Conservation (phyloP, 2,113 vertebrate species). For the Notarius quadriscutis region DNA sequence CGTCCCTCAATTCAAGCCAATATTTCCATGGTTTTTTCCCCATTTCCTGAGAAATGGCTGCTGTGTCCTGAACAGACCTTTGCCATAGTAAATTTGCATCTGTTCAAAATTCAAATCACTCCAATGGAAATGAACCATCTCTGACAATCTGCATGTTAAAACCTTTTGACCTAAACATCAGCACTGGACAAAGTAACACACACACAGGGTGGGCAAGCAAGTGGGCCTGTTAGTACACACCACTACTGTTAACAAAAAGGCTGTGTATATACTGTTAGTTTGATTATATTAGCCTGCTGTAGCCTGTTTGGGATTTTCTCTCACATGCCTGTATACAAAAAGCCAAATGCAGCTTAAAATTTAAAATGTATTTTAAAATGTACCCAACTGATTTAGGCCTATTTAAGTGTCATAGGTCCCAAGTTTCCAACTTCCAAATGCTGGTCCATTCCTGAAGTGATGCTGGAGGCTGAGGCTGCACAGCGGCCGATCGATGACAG, state of each 20-base stretch:
- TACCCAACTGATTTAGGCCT: not conserved
- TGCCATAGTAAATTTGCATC: not conserved
- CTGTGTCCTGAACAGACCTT: not conserved
- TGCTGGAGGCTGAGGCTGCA: too few relatives aligned
- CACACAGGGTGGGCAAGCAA: not conserved
- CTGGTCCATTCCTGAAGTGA: too few relatives aligned
- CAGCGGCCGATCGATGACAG: too few relatives aligned
- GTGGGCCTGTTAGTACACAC: not conserved
- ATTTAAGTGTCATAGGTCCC: not conserved
- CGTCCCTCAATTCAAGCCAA: not conserved
- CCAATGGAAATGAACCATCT: not conserved
- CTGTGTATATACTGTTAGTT: not conserved
- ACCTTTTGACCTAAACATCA: conserved; percentile 19
- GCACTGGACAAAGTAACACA: not conserved
- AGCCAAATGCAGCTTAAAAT: not conserved
- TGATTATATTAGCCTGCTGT: not conserved
- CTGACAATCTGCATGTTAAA: conserved; percentile 1
- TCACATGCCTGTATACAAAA: not conserved
- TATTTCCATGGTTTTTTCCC: not conserved
- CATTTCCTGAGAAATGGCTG: not conserved
- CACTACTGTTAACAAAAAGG: not conserved
- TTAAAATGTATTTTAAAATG: not conserved
- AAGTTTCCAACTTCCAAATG: too few relatives aligned
- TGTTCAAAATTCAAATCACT: conserved; percentile 10
- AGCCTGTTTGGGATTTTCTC: not conserved